Conservation (phyloP, 92 coral and sea anemone species). For the Pocillopora grandis region DNA sequence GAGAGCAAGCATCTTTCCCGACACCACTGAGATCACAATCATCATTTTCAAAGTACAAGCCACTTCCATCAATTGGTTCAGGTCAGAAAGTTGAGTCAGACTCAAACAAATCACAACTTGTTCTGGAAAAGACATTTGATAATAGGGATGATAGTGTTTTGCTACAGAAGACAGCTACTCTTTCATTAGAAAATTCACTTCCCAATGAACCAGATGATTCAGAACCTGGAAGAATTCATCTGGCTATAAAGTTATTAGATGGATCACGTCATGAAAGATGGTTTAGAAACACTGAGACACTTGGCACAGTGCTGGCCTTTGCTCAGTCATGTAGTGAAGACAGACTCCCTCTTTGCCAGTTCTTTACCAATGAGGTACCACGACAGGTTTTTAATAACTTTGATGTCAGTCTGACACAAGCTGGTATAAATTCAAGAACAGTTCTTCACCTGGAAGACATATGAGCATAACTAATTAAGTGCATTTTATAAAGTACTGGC, state of each 20-base stretch:
- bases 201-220: constrained; percentile 72
- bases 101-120: neutral
- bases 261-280: constrained; percentile 88
- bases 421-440: constrained; percentile 79
- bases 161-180: constrained; percentile 17
- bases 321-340: constrained; percentile 52
- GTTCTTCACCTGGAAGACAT: constrained; percentile 80
- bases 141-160: neutral
- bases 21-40: constrained; percentile 48
- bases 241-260: constrained; percentile 82
- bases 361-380: constrained; percentile 85
- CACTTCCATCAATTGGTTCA: constrained; percentile 75
- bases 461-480: neutral
- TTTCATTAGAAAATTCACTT: constrained; percentile 31
- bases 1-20: constrained; percentile 37
- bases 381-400: constrained; percentile 66
- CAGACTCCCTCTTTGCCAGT: constrained; percentile 61
- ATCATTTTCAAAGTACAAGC: constrained; percentile 81
- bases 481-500: neutral
- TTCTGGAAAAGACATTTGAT: neutral
- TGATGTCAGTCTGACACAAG: constrained; percentile 62
- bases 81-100: constrained; percentile 1
- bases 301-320: constrained; percentile 72
- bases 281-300: constrained; percentile 71
- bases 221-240: constrained; percentile 67